Conservation (phyloP, 2,888 invertebrate species). For the Sminthurides aquaticus region DNA sequence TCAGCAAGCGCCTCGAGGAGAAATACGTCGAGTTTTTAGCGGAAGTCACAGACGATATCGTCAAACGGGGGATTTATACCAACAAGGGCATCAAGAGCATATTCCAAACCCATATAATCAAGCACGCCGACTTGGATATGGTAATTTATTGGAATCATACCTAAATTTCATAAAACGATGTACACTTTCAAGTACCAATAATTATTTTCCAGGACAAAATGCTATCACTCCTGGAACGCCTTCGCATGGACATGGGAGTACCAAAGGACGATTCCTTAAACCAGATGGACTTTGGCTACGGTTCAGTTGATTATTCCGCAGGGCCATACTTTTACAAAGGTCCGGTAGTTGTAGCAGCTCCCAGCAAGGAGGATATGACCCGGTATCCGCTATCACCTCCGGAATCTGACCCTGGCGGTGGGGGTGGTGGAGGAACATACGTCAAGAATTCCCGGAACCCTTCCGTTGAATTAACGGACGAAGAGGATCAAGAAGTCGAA, state of each 20-base stretch:
- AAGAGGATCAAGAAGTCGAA: too few species aligned
- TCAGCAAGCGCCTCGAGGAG: slow-evolving; percentile 8
- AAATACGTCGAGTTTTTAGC: slow-evolving; percentile 49
- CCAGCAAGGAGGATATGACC: background rate
- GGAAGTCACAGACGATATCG: slow-evolving; percentile 55
- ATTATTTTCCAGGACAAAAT: slow-evolving; percentile 49
- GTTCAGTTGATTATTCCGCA: slow-evolving; percentile 32
- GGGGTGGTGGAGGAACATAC: background rate
- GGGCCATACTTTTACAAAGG: slow-evolving; percentile 23
- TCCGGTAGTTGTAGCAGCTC: background rate
- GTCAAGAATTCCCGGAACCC: background rate
- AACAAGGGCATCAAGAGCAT: slow-evolving; percentile 52
- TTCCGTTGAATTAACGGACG: too few species aligned
- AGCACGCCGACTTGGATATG: slow-evolving; percentile 50
- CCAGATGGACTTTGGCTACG: slow-evolving; percentile 43
- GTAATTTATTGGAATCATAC: slow-evolving; percentile 45
- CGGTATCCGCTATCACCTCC: background rate
- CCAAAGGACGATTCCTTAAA: slow-evolving; percentile 46
- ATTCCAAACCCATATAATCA: slow-evolving; percentile 52
- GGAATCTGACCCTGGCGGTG: background rate
- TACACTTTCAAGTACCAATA: too few species aligned
- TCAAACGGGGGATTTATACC: slow-evolving; percentile 51
- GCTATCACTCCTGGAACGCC: slow-evolving; percentile 48
- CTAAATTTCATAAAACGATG: too few species aligned
- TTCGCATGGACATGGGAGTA: slow-evolving; percentile 49